Base-by-base conservation (phyloP, 1,140 invertebrate species). In the Colletes gigas region DNA sequence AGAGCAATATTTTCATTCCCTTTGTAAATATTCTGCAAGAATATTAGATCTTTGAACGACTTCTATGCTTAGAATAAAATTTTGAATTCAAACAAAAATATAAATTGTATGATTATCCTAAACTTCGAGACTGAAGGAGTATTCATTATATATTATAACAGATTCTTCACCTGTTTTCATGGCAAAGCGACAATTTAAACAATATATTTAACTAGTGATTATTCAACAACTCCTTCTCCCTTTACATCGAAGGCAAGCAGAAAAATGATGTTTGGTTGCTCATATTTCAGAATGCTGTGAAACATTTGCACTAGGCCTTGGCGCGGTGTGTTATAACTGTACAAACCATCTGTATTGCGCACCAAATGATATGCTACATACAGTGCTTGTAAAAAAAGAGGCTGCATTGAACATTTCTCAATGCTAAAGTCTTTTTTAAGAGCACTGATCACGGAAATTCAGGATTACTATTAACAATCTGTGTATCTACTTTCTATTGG, bases 291-390 rank as follows among this genome's bases (percentile, higher is more conserved):
- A 83, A 68, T 66, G 73, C 77, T 66, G 41, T 75, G 57, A 66
- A 77, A 50, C 17, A 65, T 70, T 59, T 74, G 47, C n/a, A 66
- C 70, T 87, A 87, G 85, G 85, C 85, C 84, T 83, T 65, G 62
- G 54, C 73, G 30, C 72, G 74, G 78, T 78, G 79, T 73, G 73
- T n/a, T n/a, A 76, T 73, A 83, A 83, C 67, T 59, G 66, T 86
- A 70, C 73, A 80, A 77, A 83, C 70, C 63, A 55, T 74, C 59
- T 63, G 60, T 55, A 52, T 82, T 69, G 72, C 72, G 54, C 74
- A 85, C 70, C 78, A 82, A 81, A 77, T 77, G 59, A 70, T 10
- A 65, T 74, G 73, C 60, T 78, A 73, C 57, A 70, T 78, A 73
- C 57, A 70, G 72, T 39, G 44, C 68, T 74, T 14, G 50, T 52